phyloP scores from a whole-genome alignment of 1,140 invertebrate genomes.

The Caenorhabditis latens region DNA sequence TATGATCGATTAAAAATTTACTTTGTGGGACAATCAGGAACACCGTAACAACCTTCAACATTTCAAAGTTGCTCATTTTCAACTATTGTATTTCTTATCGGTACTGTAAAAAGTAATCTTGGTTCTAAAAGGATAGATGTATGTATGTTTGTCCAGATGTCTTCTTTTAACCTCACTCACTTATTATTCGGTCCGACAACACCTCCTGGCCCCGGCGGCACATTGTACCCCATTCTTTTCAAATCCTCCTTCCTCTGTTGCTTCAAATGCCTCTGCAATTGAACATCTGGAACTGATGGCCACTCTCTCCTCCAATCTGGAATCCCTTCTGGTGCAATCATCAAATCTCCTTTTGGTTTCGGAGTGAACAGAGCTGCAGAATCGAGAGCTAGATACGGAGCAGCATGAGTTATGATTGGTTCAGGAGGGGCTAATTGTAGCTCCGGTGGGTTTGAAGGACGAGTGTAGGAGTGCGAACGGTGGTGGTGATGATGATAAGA shows the following conservation, averaged over 20 bases:
- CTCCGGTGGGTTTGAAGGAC: neutral
- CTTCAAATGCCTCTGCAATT: constrained; percentile 33
- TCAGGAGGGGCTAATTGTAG: neutral
- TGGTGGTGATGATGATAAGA: neutral
- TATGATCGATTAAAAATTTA: no score
- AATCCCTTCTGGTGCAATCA: neutral
- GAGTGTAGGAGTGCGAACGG: neutral
- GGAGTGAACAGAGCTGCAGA: constrained; percentile 16
- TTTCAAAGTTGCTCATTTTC: no score
- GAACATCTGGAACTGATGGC: constrained; percentile 37
- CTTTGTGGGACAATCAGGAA: no score
- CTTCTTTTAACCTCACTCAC: neutral
- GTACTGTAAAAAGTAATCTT: no score
- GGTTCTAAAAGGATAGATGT: no score
- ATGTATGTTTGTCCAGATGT: neutral
- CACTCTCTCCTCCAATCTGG: constrained; percentile 39
- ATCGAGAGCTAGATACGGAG: constrained; percentile 15
- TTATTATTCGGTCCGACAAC: neutral
- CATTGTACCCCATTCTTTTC: constrained; percentile 37
- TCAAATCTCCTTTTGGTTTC: constrained; percentile 29
- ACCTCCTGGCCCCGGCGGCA: constrained; percentile 16
- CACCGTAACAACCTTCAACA: no score
- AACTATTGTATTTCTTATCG: no score
- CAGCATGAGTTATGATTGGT: neutral
- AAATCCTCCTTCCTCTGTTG: constrained; percentile 20